Evolutionary conservation across 2,113 vertebrate genomes (phyloP).

Genomic region (Psammodynastes pulverulentus): DNA sequence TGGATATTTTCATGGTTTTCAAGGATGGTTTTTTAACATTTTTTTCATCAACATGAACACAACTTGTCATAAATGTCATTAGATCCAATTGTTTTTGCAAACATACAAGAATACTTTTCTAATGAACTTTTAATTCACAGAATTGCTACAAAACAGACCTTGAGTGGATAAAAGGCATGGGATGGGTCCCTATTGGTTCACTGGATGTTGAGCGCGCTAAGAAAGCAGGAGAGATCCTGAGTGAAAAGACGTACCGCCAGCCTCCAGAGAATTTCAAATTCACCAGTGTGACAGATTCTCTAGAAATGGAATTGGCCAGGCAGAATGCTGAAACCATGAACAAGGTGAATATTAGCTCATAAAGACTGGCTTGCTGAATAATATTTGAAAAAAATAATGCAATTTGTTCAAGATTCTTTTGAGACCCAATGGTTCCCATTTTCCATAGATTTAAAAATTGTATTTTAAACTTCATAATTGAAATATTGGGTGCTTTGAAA

Average conservation of each 20-base stretch:
- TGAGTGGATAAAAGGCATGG: constrained; percentile 70
- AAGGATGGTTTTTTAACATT: background rate
- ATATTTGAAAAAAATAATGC: background rate
- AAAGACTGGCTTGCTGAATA: background rate
- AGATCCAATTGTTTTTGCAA: background rate
- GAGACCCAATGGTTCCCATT: background rate
- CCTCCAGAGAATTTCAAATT: constrained; percentile 77
- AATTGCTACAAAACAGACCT: constrained; percentile 79
- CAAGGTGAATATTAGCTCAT: constrained; percentile 68
- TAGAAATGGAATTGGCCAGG: constrained; percentile 77
- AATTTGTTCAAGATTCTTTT: background rate
- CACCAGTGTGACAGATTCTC: constrained; percentile 72
- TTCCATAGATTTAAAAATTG: background rate
- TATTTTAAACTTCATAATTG: background rate
- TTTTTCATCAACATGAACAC: background rate
- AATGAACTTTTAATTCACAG: constrained; percentile 55
- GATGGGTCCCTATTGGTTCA: constrained; percentile 83
- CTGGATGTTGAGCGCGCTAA: constrained; percentile 79
- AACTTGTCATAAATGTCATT: background rate
- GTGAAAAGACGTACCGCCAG: constrained; percentile 80
- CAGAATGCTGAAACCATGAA: constrained; percentile 81
- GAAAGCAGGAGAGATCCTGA: constrained; percentile 78
- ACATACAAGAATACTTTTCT: background rate
- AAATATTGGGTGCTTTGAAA: background rate
- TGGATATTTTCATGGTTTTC: background rate